These are phyloP conservation scores for Sphenopsis melanotis DNA, from an alignment of 2,797 vertebrate species.

Conservation along the genomic window DNA sequence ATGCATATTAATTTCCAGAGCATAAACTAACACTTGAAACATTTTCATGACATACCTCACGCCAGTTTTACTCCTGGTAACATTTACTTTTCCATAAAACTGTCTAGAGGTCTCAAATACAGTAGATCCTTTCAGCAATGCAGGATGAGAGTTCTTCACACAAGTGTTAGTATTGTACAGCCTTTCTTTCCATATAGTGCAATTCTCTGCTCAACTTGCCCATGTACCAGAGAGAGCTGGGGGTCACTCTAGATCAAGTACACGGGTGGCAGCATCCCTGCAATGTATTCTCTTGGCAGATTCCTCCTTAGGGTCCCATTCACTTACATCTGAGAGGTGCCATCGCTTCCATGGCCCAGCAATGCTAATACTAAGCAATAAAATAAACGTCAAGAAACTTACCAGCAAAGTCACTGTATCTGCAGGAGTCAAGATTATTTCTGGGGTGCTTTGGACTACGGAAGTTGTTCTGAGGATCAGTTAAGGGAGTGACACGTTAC, in stretches of 20 bases:
- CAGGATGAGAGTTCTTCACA: neutral
- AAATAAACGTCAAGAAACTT: neutral
- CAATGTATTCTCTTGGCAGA: neutral
- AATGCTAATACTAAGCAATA: neutral
- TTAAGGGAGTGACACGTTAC: neutral
- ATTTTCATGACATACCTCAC: neutral
- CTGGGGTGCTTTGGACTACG: neutral
- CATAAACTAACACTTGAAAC: slow-evolving; percentile 30
- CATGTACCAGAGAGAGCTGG: neutral
- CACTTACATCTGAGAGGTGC: neutral
- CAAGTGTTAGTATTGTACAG: neutral
- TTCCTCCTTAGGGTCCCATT: neutral
- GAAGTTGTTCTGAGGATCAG: neutral
- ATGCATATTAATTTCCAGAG: neutral
- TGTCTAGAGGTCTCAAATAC: neutral
- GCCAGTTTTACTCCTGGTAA: neutral
- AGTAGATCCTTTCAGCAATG: neutral
- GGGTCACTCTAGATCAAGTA: neutral
- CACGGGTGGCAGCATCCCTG: neutral
- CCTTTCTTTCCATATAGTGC: neutral
- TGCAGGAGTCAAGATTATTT: neutral
- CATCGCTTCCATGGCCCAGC: neutral
- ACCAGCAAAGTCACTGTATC: neutral
- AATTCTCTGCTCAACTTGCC: neutral
- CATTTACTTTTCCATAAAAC: neutral